phyloP scores from a whole-genome alignment of 2,797 vertebrate species.

The Coracias cyanogaster region DNA sequence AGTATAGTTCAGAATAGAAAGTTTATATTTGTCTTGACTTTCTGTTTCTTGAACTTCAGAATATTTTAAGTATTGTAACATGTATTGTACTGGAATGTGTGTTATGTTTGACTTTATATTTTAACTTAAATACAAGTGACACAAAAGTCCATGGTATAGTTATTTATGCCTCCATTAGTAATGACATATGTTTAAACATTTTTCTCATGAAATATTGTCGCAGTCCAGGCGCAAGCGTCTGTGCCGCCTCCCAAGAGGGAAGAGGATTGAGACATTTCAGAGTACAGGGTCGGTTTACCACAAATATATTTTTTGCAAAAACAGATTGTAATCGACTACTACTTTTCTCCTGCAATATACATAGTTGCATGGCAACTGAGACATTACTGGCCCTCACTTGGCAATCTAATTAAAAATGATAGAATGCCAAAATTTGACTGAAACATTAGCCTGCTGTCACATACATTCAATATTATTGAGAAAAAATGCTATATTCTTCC shows the following conservation, averaged over 20 bases:
- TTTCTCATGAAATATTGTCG: not conserved
- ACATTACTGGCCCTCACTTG: not conserved
- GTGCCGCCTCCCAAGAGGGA: too few relatives aligned
- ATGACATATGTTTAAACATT: not conserved
- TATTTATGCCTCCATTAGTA: not conserved
- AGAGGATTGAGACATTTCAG: too few relatives aligned
- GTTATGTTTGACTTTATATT: not conserved
- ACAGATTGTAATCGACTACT: not conserved
- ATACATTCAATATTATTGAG: not conserved
- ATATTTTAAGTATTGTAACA: not conserved
- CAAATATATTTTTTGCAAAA: not conserved
- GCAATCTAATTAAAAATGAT: not conserved
- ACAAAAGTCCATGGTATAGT: not conserved
- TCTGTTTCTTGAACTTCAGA: not conserved
- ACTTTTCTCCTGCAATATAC: not conserved
- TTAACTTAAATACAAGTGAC: not conserved
- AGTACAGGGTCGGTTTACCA: too few relatives aligned
- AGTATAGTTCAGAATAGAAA: not conserved
- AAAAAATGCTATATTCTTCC: not conserved
- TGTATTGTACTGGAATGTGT: not conserved
- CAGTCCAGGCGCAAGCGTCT: too few relatives aligned
- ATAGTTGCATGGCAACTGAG: conserved; percentile 4
- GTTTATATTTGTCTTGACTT: not conserved
- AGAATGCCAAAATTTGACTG: not conserved
- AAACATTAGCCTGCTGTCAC: not conserved